Base-by-base conservation (phyloP, 1,140 invertebrate species). In the Polyergus mexicanus region DNA sequence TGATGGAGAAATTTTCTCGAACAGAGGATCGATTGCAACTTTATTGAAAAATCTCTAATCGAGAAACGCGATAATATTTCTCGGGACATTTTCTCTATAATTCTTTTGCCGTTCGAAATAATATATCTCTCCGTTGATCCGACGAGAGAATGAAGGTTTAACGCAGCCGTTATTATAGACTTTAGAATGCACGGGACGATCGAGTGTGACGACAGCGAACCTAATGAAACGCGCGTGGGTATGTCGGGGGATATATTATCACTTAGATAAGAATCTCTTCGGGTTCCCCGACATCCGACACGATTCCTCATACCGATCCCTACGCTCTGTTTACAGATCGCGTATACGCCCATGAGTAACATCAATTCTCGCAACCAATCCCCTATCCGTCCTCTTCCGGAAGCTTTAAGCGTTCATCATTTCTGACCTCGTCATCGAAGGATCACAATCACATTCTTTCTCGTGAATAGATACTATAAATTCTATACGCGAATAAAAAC, bases 261-360 rank as follows among this genome's bases (percentile, higher is more conserved):
- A 66, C 84, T 66, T 6, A 86, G 85, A 86, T 86, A 86, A 84
- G 78, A 84, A 86, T 86, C 85, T 86, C 51, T 78, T 83, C 80
- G 63, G 44, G 51, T 86, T 86, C 71, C 47, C 16, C 32, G 80
- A 86, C 65, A 86, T 44, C 62, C 60, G 78, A 84, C 13, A 72
- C 77, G 65, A 62, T 71, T 72, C 78, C 35, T 60, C 78, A 65
- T 65, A 66, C 77, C 32, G 47, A 72, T 83, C 63, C 65, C n/a
- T 80, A 41, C n/a, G 5, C 35, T 32, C 22, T 85, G 84, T 85
- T 85, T 85, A 69, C 10, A 38, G 25, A 85, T 85, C 54, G 75
- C 41, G 54, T 41, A 35, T 85, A 66, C 38, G 54, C 10, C 54
- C 32, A 81, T n/a, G 38, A 68, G 38, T 85, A 47, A 85, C 35